Percentiles rank a stretch among this genome's conserved stretches.
Conservation (phyloP, 2,888 invertebrate species). For the Pediacus dermestoides region DNA sequence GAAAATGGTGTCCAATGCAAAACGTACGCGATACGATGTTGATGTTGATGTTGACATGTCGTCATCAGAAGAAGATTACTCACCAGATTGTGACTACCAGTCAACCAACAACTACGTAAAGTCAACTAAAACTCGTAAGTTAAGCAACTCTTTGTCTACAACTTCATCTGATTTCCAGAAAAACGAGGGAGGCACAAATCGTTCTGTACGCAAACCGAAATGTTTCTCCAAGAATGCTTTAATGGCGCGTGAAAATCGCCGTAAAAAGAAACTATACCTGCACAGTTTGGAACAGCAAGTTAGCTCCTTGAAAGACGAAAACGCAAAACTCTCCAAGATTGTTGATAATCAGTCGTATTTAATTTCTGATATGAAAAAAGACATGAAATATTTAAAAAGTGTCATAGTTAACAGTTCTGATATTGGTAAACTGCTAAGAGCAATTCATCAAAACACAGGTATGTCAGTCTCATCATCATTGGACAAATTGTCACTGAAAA, state of each 20-base stretch:
- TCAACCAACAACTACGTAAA: background rate
- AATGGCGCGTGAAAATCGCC: constrained; percentile 61
- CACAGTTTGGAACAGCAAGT: constrained; percentile 55
- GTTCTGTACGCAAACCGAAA: constrained; percentile 40
- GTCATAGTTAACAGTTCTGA: constrained; percentile 55
- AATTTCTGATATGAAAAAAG: constrained; percentile 52
- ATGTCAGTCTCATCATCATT: constrained; percentile 44
- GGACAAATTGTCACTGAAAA: constrained; percentile 34
- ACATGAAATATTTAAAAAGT: constrained; percentile 56
- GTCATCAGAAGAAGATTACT: background rate
- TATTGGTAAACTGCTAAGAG: constrained; percentile 52
- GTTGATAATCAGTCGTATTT: constrained; percentile 52
- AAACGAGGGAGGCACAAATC: constrained; percentile 20
- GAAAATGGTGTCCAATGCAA: constrained; percentile 12
- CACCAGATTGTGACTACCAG: constrained; percentile 2
- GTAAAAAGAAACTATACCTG: constrained; percentile 59
- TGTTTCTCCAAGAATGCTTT: constrained; percentile 57
- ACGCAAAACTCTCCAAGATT: constrained; percentile 50
- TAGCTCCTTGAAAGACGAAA: constrained; percentile 47
- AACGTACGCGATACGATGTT: constrained; percentile 10
- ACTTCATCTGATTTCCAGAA: constrained; percentile 1
- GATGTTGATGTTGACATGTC: constrained; percentile 2
- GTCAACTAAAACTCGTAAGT: background rate
- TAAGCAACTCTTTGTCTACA: background rate
- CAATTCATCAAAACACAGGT: constrained; percentile 47